phyloP scores from a whole-genome alignment of 1,140 invertebrate genomes.

The Trichonephila inaurata region DNA sequence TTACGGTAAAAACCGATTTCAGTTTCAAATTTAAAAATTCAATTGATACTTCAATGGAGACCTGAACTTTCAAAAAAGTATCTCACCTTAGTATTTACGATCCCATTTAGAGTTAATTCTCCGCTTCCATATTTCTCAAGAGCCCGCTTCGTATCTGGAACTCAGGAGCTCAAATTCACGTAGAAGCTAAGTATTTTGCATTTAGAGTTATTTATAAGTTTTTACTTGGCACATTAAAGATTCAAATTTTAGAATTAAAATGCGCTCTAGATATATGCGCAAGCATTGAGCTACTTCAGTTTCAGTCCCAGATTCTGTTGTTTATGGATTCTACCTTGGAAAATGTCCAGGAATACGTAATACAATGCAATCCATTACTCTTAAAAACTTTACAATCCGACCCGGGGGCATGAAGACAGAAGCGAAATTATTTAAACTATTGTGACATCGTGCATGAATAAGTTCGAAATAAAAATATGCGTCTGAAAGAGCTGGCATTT shows the following conservation, averaged over 20 bases:
- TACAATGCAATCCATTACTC: background rate
- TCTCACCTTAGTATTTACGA: too few relatives aligned
- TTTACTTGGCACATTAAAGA: slow-evolving; percentile 61
- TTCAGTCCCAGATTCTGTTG: slow-evolving; percentile 38
- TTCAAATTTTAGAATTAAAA: slow-evolving; percentile 66
- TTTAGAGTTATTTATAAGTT: slow-evolving; percentile 12
- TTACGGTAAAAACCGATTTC: too few relatives aligned
- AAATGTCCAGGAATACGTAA: slow-evolving; percentile 48
- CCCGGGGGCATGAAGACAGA: background rate
- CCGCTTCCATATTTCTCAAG: too few relatives aligned
- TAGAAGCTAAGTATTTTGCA: background rate
- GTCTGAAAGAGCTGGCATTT: background rate
- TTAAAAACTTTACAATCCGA: slow-evolving; percentile 7
- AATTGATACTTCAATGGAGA: too few relatives aligned
- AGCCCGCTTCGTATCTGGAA: background rate
- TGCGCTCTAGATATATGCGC: background rate
- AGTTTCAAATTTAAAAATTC: too few relatives aligned
- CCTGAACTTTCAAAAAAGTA: too few relatives aligned
- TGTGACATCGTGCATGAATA: background rate
- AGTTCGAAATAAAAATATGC: slow-evolving; percentile 17
- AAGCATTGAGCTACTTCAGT: background rate
- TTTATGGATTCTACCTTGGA: slow-evolving; percentile 60
- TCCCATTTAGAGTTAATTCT: too few relatives aligned
- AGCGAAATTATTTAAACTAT: slow-evolving; percentile 32
- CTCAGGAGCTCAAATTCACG: background rate